Base-by-base conservation (phyloP, 2,797 vertebrate genomes). In the Sebastes trivittatus region DNA sequence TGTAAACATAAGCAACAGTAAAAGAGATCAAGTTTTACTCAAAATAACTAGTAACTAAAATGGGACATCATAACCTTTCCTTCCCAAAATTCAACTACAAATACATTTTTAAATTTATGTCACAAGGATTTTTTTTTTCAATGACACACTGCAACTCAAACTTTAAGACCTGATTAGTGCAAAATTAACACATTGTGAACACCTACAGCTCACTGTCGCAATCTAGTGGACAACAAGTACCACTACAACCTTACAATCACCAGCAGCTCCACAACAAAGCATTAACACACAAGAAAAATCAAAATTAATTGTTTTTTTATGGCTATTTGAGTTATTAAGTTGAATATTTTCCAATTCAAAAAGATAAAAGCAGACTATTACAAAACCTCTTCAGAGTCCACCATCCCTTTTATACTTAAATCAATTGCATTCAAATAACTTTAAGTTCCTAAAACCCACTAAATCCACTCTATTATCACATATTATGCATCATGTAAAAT, bases 221-320 rank as follows among this genome's bases (percentile, higher is more conserved):
- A 70, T 68, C 90, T 89, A 83, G 85, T 87, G 92, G 91, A 81
- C 71, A 70, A 58, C 16, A 69, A 11, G 18, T 2, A 20, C 30
- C 8, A 89, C 65, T 86, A 82, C 88, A 80, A 64, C 49, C 14
- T 64, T 10, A 42, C 22, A 14, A 65, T 65, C 22, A 82, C 4
- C 20, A 69, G 49, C 46, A 49, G 11, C 23, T 23, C 46, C 6
- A 79, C 36, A 10, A 66, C 2, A 22, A 59, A 13, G 42, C 20
- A 29, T 7, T 46, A 4, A 34, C 4, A 46, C 0, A 23, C 29
- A n/a, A 3, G 25, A 16, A 32, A 7, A 14, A 61, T 32, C 2
- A 7, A 63, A 22, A 18, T 13, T 10, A 2, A 30, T 16, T 27
- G 1, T 36, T 34, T 22, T 23, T 18, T 34, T 16, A 7, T n/a